Percentiles rank a stretch among this genome's conserved stretches.
These are phyloP conservation scores for Andricus grossulariae DNA, from an alignment of 1,140 invertebrate species.

Conservation along the genomic window DNA sequence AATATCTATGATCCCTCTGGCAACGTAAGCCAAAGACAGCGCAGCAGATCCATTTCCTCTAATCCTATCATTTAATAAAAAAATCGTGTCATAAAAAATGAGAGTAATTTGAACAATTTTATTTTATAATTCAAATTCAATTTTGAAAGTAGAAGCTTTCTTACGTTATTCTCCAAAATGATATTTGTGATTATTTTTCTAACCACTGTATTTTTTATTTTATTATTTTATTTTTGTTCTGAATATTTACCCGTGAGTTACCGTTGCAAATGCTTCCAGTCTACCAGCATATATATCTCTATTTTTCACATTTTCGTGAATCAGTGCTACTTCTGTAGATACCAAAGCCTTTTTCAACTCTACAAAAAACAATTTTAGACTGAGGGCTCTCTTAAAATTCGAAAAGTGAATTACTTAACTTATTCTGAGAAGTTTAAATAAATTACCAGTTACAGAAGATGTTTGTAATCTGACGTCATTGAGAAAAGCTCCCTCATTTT, in stretches of 20 bases:
- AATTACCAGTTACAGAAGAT: conserved; percentile 49
- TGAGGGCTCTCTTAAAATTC: too few species aligned
- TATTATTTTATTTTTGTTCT: neutral
- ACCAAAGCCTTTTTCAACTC: conserved; percentile 59
- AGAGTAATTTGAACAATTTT: neutral
- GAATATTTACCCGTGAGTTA: conserved; percentile 51
- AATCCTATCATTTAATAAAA: conserved; percentile 73
- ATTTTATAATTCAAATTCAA: conserved; percentile 6
- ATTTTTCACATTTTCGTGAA: conserved; percentile 10
- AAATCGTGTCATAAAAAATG: neutral
- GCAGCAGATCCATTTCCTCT: conserved; percentile 85
- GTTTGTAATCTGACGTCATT: conserved; percentile 78
- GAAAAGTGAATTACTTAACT: too few species aligned
- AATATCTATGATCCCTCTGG: conserved; percentile 81
- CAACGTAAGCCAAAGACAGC: conserved; percentile 83
- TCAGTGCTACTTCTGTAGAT: conserved; percentile 45
- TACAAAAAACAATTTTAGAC: conserved; percentile 35
- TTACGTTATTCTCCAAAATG: neutral
- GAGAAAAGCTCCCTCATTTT: conserved; percentile 85
- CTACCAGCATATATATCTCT: conserved; percentile 51
- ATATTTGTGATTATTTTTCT: neutral
- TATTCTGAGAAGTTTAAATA: neutral
- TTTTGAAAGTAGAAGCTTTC: conserved; percentile 8
- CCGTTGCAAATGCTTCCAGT: conserved; percentile 40
- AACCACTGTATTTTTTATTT: neutral